Evolutionary conservation across 2,113 vertebrate genomes (phyloP).

Genomic region (Alligator sinensis): DNA sequence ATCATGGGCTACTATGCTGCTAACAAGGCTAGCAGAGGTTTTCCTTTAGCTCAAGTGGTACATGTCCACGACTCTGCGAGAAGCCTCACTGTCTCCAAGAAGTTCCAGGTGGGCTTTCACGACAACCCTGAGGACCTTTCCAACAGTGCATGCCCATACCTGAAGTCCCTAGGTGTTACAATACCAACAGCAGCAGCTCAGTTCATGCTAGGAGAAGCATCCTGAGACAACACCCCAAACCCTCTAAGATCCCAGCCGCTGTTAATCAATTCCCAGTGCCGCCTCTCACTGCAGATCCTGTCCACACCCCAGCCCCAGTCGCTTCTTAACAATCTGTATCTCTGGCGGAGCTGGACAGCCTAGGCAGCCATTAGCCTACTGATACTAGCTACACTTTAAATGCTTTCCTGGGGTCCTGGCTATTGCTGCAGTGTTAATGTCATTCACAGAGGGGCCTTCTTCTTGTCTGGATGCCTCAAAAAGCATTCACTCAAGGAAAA

Average conservation of each 20-base stretch:
- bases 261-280: constrained; percentile 46
- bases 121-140: background rate
- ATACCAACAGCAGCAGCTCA: background rate
- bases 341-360: background rate
- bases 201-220: background rate
- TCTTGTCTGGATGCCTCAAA: background rate
- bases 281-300: background rate
- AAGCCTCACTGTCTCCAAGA: background rate
- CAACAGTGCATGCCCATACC: background rate
- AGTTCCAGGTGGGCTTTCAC: accelerated
- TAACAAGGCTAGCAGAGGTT: background rate
- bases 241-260: constrained; percentile 50
- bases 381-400: accelerated
- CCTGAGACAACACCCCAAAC: background rate
- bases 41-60: background rate
- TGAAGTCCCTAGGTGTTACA: accelerated
- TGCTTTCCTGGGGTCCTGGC: background rate
- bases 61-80: background rate
- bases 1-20: accelerated
- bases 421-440: accelerated
- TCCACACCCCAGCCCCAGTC: background rate
- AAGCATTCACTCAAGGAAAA: background rate
- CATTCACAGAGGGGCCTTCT: background rate
- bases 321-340: background rate
- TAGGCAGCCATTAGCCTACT: background rate